Conservation (phyloP, 1,140 invertebrate species). For the Tyrophagus putrescentiae region DNA sequence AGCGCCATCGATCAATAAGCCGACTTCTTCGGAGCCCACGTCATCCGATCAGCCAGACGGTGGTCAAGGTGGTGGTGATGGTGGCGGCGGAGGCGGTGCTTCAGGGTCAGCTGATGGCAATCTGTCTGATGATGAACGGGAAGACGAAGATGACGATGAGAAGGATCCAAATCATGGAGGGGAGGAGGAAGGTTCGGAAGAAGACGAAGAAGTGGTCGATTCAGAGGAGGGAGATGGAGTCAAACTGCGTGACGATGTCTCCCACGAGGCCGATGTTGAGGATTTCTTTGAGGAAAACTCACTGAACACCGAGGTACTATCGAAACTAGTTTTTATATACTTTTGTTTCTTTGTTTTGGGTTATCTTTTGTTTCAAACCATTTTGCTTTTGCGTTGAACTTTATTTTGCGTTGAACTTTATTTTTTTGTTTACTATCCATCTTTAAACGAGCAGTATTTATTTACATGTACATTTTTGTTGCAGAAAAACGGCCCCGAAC, state of each 20-base stretch:
- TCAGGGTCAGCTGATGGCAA: neutral
- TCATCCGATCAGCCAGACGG: neutral
- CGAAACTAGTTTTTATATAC: neutral
- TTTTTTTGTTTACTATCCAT: constrained; percentile 1
- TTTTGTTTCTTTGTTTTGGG: neutral
- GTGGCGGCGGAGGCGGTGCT: neutral
- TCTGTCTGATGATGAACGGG: neutral
- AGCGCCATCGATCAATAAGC: neutral
- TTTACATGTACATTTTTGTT: no score
- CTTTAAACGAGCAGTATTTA: neutral
- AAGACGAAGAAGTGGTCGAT: neutral
- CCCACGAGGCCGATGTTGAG: neutral
- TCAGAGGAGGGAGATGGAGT: no score
- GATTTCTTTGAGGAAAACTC: neutral
- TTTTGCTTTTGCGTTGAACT: neutral
- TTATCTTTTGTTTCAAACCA: neutral
- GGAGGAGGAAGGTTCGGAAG: neutral
- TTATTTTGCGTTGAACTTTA: neutral
- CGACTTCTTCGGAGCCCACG: no score
- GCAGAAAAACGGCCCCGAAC: no score
- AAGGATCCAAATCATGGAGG: neutral
- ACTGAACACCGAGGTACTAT: neutral
- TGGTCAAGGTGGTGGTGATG: neutral
- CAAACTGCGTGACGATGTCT: neutral
- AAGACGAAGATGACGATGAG: constrained; percentile 12